Evolutionary conservation across 2,113 vertebrate species (phyloP).

Genomic region (Emydura subglobosa): DNA sequence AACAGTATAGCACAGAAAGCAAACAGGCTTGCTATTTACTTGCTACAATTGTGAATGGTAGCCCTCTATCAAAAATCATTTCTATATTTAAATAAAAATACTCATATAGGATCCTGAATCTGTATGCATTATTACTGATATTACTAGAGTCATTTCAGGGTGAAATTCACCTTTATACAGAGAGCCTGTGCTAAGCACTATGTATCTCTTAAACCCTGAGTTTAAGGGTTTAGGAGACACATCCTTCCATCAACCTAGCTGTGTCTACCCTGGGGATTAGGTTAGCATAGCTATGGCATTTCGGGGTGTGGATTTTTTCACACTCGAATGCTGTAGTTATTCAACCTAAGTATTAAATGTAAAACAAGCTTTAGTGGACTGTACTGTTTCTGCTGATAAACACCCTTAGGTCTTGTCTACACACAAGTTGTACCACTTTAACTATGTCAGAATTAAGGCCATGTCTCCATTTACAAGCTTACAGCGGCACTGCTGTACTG

Average conservation of each 20-base stretch:
- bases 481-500: no score
- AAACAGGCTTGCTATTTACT: neutral
- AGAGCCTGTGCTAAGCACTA: neutral
- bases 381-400: neutral
- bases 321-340: neutral
- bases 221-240: neutral
- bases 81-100: neutral
- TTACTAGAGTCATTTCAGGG: neutral
- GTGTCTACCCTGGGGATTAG: neutral
- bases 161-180: neutral
- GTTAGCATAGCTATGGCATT: neutral
- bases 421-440: constrained; percentile 5
- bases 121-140: neutral
- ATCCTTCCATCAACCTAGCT: neutral
- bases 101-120: neutral
- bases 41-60: neutral
- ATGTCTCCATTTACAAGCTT: no score
- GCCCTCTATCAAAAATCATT: neutral
- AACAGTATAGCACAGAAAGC: neutral
- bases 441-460: neutral
- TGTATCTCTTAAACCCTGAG: neutral
- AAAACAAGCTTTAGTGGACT: neutral
- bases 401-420: neutral
- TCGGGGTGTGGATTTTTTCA: neutral
- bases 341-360: neutral